Base-by-base conservation (phyloP, 1,140 invertebrate genomes). In the Palaemon carinicauda region DNA sequence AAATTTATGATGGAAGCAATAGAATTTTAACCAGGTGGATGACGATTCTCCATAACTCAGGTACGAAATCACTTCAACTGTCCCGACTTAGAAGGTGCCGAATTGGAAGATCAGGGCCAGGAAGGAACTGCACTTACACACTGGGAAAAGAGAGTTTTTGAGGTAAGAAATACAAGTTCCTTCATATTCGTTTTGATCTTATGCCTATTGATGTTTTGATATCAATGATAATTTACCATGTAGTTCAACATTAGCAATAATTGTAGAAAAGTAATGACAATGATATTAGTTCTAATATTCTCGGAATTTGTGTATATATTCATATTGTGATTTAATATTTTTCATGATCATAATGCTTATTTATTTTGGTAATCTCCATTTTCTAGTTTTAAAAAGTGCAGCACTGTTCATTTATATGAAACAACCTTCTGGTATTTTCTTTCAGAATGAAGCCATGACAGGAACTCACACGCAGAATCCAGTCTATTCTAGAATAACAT, bases 391-490 rank as follows among this genome's bases (percentile, higher is more conserved):
- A 81, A 3, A 82, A 3, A 24, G 19, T 74, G 27, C 75, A 17
- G 19, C 71, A 27, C 5, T n/a, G 31, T 52, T 5, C 73, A 21
- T 17, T 83, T 27, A n/a, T 31, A 29, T 14, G 56, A 19, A 89
- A 27, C 31, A 71, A 52, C 50, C 53, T 50, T 69, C 33, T 83
- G 56, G 10, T 79, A 15, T 53, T 87, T 89, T 85, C 65, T 51
- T 71, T 60, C 90, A 98, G 96, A 99, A 99, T 92, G 98, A 99
- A 93, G 98, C 98, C 0, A 99, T 99, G 98, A 99, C 98, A 0
- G 98, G 98, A 0, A 99, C 98, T 0, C 98, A 99, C 91, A 99
- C 98, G 0, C 98, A 99, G 92, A 98, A 99, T 92, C 98, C 98
- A 0, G 96, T 99, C 0, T 99, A 99, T 91, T 99, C 98, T 0